Evolutionary conservation across 2,113 vertebrate species (phyloP), one percentile per base, ranked within the genome.

Genomic region (Cyrtonyx montezumae): DNA sequence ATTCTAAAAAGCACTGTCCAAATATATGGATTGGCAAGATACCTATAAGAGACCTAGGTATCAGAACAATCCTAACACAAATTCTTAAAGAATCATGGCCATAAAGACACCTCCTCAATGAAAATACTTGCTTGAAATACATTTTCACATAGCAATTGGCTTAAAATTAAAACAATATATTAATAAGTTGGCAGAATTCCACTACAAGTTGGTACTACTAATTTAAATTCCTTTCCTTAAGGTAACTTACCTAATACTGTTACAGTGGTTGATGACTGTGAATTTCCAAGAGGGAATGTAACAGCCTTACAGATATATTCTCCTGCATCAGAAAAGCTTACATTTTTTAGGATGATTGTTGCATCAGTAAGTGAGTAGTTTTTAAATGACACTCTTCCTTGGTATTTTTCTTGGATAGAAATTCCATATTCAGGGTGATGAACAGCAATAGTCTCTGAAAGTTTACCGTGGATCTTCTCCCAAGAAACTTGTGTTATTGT

Each of bases 401-500:
- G 94, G 91, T 99, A 99, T 20, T 98, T 98, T 62, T 88, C 92
- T 93, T 98, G 96, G 97, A 99, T 97, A 74, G 98, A 99, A 89
- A 97, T 99, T 96, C 99, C 99, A 80, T 98, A 99, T 36, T 98
- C 93, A 8, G 99, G 99, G 93, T 99, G 98, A 97, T 98, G 99
- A 94, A 99, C 99, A 42, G 99, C 99, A 97, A 99, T 90, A 85
- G 98, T 99, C 80, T 98, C 96, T 90, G 98, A 96, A 97, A 95
- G 98, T 66, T 98, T 98, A 85, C 98, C 97, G 58, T 98, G 87
- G 59, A 96, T 97, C 58, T 99, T 99, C 96, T 99, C 99, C 99
- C 99, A 99, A 53, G 99, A 99, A 97, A 98, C 98, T 89, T 99
- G 99, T 42, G 98, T 98, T 97, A 99, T 98, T 75, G 98, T 99